These are phyloP conservation scores for Haemorhous mexicanus DNA, from an alignment of 2,113 vertebrate species.

Conservation along the genomic window DNA sequence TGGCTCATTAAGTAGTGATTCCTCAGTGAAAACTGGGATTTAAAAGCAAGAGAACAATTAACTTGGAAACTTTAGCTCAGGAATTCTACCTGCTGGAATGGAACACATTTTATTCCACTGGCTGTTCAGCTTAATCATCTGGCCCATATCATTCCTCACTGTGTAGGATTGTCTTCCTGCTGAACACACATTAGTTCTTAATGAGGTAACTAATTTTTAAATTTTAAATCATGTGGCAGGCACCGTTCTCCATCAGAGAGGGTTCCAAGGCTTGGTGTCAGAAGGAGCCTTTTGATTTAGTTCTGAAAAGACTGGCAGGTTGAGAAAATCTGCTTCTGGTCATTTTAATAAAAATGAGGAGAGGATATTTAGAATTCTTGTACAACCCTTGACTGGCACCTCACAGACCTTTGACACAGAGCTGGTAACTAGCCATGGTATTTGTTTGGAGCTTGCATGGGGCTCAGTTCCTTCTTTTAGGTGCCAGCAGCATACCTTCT, in stretches of 20 bases:
- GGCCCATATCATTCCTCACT: background rate
- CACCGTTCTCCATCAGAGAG: background rate
- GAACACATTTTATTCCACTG: background rate
- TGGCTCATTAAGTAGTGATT: background rate
- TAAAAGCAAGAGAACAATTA: background rate
- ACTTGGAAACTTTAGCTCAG: background rate
- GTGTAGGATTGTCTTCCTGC: background rate
- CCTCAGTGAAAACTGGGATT: background rate
- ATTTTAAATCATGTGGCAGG: background rate
- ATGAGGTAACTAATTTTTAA: conserved; percentile 30
- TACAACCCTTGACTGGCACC: background rate
- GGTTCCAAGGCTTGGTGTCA: background rate
- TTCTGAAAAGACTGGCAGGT: background rate
- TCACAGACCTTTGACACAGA: background rate
- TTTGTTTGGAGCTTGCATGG: background rate
- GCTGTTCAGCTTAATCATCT: background rate
- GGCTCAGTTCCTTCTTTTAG: background rate
- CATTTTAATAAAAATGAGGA: background rate
- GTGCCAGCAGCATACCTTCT: background rate
- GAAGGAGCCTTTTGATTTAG: background rate
- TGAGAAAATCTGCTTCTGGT: background rate
- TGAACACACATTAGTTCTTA: background rate
- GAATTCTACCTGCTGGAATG: background rate
- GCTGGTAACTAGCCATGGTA: background rate
- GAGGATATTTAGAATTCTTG: background rate